A percentile compares a stretch with the other conserved stretches of the same genome.
Conservation (phyloP, 2,888 invertebrate genomes). For the Beris chalybata region DNA sequence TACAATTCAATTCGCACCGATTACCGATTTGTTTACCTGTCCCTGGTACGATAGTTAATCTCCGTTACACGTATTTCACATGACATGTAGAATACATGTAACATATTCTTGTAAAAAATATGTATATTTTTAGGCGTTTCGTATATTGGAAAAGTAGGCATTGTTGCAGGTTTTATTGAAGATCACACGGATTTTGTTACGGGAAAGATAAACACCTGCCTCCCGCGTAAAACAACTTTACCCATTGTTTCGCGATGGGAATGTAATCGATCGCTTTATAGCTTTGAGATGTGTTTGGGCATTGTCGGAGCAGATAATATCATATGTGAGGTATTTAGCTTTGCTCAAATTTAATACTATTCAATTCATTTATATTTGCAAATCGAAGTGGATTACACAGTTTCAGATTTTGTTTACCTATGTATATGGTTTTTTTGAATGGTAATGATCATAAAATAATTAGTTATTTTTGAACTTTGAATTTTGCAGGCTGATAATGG, state of each 20-base stretch:
- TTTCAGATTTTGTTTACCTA: too few species aligned
- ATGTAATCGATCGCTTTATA: constrained; percentile 1
- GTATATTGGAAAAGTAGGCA: constrained; percentile 31
- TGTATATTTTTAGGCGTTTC: constrained; percentile 18
- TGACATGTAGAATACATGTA: too few species aligned
- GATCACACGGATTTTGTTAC: not conserved
- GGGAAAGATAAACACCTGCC: constrained; percentile 7
- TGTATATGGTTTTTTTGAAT: too few species aligned
- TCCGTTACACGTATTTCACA: not conserved
- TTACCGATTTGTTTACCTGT: constrained; percentile 62
- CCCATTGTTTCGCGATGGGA: not conserved
- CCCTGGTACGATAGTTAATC: constrained; percentile 48
- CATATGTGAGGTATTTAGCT: constrained; percentile 57
- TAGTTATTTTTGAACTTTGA: not conserved
- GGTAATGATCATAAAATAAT: too few species aligned
- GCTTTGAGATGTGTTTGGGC: constrained; percentile 49
- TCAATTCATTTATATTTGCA: too few species aligned
- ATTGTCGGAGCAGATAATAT: constrained; percentile 58
- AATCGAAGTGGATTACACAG: too few species aligned
- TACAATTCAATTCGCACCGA: constrained; percentile 59
- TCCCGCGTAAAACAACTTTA: not conserved
- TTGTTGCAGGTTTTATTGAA: constrained; percentile 14
- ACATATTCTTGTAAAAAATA: not conserved
- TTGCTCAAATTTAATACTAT: too few species aligned
- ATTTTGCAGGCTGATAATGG: not conserved